These are phyloP conservation scores for Bucco capensis DNA, from an alignment of 2,113 vertebrate species.

Conservation along the genomic window DNA sequence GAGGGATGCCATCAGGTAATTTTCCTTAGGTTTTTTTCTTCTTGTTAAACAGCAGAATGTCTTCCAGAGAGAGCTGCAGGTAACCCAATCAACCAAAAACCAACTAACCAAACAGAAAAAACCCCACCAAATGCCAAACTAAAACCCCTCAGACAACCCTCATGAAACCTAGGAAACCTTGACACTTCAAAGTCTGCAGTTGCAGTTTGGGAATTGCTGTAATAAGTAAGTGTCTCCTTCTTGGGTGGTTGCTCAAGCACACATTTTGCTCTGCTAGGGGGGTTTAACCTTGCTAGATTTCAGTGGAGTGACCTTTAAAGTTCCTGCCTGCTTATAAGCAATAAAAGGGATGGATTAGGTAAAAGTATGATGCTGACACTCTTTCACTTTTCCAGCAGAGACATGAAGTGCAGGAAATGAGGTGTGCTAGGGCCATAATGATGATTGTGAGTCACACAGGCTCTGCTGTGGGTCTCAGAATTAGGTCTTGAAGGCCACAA, in stretches of 20 bases:
- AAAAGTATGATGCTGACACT: not conserved
- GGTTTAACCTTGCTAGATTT: not conserved
- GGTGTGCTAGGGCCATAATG: not conserved
- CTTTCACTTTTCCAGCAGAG: not conserved
- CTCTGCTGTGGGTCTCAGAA: not conserved
- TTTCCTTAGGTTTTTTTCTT: conserved; percentile 34
- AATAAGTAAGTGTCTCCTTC: not conserved
- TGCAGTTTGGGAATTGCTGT: not conserved
- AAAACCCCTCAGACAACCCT: not conserved
- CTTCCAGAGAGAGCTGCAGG: no score
- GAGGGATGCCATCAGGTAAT: not conserved
- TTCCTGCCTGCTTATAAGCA: not conserved
- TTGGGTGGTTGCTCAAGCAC: not conserved
- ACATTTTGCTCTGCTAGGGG: not conserved
- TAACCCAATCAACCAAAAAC: no score
- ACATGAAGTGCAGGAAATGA: not conserved
- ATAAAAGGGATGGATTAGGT: not conserved
- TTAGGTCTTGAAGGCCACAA: not conserved
- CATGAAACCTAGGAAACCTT: not conserved
- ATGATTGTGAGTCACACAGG: not conserved
- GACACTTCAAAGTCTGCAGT: not conserved
- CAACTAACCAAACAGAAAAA: no score
- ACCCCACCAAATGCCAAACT: no score
- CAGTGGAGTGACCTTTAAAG: not conserved
- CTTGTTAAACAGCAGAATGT: conserved; percentile 1